These are phyloP conservation scores for Chironomus riparius DNA, from an alignment of 2,888 invertebrate species.

Conservation along the genomic window DNA sequence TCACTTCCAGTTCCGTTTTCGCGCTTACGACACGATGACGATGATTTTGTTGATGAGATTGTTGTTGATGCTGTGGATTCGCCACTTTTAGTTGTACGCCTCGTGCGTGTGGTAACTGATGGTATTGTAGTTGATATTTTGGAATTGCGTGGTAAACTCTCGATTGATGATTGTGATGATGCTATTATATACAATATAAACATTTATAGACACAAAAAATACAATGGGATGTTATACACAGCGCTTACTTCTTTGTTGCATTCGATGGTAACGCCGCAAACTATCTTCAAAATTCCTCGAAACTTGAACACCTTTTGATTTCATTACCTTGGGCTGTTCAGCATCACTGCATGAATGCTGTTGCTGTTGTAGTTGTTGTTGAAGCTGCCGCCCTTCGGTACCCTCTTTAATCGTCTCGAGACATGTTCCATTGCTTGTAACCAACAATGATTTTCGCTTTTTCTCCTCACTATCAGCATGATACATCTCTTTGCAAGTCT, in stretches of 20 bases:
- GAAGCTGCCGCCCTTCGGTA: slow-evolving; percentile 31
- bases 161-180: slow-evolving; percentile 30
- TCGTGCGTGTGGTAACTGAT: background rate
- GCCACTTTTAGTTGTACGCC: background rate
- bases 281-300: slow-evolving; percentile 27
- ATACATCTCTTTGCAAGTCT: slow-evolving; percentile 24
- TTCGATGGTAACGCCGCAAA: slow-evolving; percentile 19
- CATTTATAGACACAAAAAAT: background rate
- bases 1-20: slow-evolving; percentile 6
- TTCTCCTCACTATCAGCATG: slow-evolving; percentile 21
- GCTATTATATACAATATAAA: slow-evolving; percentile 13
- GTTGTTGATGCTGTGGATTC: slow-evolving; percentile 1
- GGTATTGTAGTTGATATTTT: slow-evolving; percentile 9
- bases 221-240: background rate
- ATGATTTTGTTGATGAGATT: slow-evolving; percentile 10
- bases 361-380: background rate
- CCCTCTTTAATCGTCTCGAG: slow-evolving; percentile 41
- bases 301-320: slow-evolving; percentile 29
- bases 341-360: background rate
- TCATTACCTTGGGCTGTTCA: slow-evolving; percentile 28
- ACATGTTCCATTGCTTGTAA: slow-evolving; percentile 35
- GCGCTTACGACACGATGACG: slow-evolving; percentile 3
- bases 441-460: slow-evolving; percentile 10
- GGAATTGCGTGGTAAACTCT: slow-evolving; percentile 28
- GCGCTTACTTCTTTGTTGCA: slow-evolving; percentile 6